Conservation (phyloP, 2,888 invertebrate genomes). For the Tenthredo mesomela region DNA sequence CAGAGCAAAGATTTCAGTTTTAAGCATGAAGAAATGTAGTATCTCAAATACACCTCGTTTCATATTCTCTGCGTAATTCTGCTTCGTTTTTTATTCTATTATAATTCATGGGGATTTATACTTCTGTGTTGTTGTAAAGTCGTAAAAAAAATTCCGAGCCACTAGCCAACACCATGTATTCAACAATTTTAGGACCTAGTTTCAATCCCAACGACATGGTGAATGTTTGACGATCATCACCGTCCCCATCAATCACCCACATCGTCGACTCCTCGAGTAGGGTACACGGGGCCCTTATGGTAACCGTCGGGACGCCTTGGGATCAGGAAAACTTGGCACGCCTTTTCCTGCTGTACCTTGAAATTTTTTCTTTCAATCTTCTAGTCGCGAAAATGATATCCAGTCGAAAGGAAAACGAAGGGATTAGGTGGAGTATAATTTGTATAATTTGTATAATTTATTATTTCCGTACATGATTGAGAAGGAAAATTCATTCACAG, state of each 20-base stretch:
- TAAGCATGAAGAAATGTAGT: not conserved
- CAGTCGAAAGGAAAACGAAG: not conserved
- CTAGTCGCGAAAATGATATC: not conserved
- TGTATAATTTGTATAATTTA: not conserved
- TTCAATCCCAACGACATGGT: not conserved
- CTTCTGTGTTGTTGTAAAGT: not conserved
- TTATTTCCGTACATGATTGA: not conserved
- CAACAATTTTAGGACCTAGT: not conserved
- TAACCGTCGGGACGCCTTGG: not conserved
- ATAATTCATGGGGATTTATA: not conserved
- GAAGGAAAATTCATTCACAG: no score
- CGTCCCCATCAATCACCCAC: constrained; percentile 14
- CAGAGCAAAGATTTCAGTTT: constrained; percentile 10
- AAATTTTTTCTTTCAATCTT: not conserved
- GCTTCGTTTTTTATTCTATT: not conserved
- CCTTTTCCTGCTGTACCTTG: not conserved
- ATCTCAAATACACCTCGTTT: not conserved
- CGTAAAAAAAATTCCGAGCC: not conserved
- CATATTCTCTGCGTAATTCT: not conserved
- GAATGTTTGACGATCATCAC: constrained; percentile 5
- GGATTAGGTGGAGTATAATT: not conserved
- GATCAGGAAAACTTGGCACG: not conserved
- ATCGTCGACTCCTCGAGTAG: constrained; percentile 7
- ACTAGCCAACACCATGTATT: not conserved
- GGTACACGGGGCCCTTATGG: not conserved